Percentiles rank a stretch among this genome's conserved stretches.
Conservation (phyloP, 2,888 invertebrate genomes). For the Hydrotaea diabolus region DNA sequence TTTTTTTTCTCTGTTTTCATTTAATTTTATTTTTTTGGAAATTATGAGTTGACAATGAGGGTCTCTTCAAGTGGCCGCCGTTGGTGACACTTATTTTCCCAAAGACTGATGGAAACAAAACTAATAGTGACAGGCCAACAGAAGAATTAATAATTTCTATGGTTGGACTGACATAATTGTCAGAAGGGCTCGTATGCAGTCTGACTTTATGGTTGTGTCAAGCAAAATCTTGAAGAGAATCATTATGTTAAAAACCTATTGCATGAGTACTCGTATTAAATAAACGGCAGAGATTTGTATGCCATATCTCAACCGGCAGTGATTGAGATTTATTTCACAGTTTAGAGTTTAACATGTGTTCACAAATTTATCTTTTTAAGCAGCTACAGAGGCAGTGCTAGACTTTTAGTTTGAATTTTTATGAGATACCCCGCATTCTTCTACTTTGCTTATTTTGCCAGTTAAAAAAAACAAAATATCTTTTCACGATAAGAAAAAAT, state of each 20-base stretch:
- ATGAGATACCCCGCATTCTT: too few species aligned
- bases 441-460: too few species aligned
- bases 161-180: slow-evolving; percentile 15
- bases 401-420: too few species aligned
- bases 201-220: neutral
- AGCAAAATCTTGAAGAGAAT: neutral
- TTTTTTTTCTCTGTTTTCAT: neutral
- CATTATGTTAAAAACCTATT: slow-evolving; percentile 18
- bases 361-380: too few species aligned
- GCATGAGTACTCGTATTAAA: neutral
- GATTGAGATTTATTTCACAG: too few species aligned
- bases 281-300: neutral
- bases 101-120: slow-evolving; percentile 15
- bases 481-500: too few species aligned
- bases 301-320: too few species aligned
- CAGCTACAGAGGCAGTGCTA: too few species aligned
- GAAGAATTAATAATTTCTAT: slow-evolving; percentile 36
- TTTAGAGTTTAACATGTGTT: too few species aligned
- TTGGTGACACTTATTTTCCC: slow-evolving; percentile 37
- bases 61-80: slow-evolving; percentile 14
- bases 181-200: neutral
- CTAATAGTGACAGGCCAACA: slow-evolving; percentile 31
- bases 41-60: slow-evolving; percentile 17
- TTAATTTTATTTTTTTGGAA: neutral
- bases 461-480: too few species aligned